phyloP scores from a whole-genome alignment of 2,888 invertebrate species.

The Drosophila vallismaia region DNA sequence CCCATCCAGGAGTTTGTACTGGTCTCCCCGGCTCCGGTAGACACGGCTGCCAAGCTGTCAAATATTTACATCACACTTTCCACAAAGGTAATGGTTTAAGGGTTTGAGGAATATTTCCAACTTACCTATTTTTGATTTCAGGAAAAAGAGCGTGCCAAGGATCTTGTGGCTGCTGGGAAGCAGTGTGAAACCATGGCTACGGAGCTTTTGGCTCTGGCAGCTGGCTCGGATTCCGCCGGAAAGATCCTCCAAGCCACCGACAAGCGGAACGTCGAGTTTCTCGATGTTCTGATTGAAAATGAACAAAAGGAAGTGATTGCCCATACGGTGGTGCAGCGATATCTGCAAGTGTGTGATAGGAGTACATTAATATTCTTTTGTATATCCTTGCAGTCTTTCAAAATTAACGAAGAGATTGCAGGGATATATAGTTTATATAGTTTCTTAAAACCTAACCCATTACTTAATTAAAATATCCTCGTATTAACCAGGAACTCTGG shows the following conservation, averaged over 20 bases:
- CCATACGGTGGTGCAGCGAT: slow-evolving; percentile 98
- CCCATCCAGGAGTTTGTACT: slow-evolving; percentile 99
- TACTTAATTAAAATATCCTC: background rate
- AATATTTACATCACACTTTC: slow-evolving; percentile 95
- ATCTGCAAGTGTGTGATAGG: slow-evolving; percentile 90
- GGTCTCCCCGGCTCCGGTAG: slow-evolving; percentile 99
- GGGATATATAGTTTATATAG: background rate
- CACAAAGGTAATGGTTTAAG: slow-evolving; percentile 87
- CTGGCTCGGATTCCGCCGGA: slow-evolving; percentile 97
- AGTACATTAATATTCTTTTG: slow-evolving; percentile 70
- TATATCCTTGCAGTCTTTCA: background rate
- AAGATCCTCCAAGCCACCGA: slow-evolving; percentile 97
- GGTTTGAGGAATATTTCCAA: background rate
- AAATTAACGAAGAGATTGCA: background rate
- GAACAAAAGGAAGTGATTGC: slow-evolving; percentile 99
- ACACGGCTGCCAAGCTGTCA: slow-evolving; percentile 98
- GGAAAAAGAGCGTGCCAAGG: slow-evolving; percentile 99
- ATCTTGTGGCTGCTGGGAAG: slow-evolving; percentile 96
- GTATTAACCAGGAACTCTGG: slow-evolving; percentile 94
- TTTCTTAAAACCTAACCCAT: background rate
- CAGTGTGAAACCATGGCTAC: slow-evolving; percentile 99
- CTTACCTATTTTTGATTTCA: slow-evolving; percentile 61
- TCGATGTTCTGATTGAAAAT: slow-evolving; percentile 98
- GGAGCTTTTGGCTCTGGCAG: slow-evolving; percentile 95
- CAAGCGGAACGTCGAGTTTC: slow-evolving; percentile 95